Conservation (phyloP, 2,888 invertebrate genomes). For the Epistrophe grossulariae region DNA sequence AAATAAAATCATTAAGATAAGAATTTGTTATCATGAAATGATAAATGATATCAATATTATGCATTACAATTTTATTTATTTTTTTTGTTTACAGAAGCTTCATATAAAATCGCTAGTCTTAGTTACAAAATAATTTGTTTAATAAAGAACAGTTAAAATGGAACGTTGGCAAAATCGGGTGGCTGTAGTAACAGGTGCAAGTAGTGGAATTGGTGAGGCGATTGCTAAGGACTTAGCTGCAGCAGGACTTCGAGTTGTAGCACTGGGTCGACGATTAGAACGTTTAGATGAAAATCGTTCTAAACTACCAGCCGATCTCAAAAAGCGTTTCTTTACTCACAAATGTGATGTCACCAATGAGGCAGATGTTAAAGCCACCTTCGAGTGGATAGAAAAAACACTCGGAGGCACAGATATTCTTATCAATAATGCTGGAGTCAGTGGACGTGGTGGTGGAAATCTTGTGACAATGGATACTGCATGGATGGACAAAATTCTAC, state of each 20-base stretch:
- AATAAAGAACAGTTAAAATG: slow-evolving; percentile 78
- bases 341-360: slow-evolving; percentile 85
- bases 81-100: too few species aligned
- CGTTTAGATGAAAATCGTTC: slow-evolving; percentile 63
- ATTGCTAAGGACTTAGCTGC: slow-evolving; percentile 82
- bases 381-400: slow-evolving; percentile 83
- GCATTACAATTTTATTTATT: too few species aligned
- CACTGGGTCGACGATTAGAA: slow-evolving; percentile 83
- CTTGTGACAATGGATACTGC: slow-evolving; percentile 43
- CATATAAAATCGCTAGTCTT: not conserved
- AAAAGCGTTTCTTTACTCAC: slow-evolving; percentile 79
- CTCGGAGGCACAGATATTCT: slow-evolving; percentile 85
- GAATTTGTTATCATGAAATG: too few species aligned
- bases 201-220: slow-evolving; percentile 85
- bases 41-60: too few species aligned
- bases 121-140: slow-evolving; percentile 83
- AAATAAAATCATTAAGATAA: too few species aligned
- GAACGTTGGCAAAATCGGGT: slow-evolving; percentile 86
- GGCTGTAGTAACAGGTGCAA: slow-evolving; percentile 86
- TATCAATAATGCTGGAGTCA: slow-evolving; percentile 84
- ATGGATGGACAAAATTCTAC: slow-evolving; percentile 78
- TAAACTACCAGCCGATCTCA: slow-evolving; percentile 64
- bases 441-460: slow-evolving; percentile 26
- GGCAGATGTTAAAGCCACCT: slow-evolving; percentile 84
- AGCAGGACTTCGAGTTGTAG: slow-evolving; percentile 85